A percentile compares a stretch with the other conserved stretches of the same genome.
phyloP scores from a whole-genome alignment of 1,140 invertebrate genomes.

The Drosophila tsacasi region DNA sequence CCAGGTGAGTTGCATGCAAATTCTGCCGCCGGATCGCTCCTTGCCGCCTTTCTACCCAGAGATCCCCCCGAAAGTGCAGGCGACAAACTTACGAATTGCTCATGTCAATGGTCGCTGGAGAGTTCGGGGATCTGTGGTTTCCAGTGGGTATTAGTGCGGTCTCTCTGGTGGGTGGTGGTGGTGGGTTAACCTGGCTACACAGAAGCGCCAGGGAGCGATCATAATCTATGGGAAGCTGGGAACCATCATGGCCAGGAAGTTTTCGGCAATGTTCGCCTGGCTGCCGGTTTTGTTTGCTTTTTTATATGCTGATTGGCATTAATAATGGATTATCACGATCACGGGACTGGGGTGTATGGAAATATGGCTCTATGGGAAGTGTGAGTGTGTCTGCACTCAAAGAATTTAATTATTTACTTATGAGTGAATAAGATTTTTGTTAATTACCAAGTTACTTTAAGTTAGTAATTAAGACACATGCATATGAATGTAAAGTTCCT shows the following conservation, averaged over 20 bases:
- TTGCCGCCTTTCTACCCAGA: background rate
- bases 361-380: slow-evolving; percentile 64
- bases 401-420: background rate
- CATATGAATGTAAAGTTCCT: background rate
- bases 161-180: slow-evolving; percentile 9
- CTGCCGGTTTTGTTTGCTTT: slow-evolving; percentile 41
- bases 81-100: slow-evolving; percentile 85
- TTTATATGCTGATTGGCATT: slow-evolving; percentile 85
- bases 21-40: slow-evolving; percentile 22
- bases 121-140: slow-evolving; percentile 13
- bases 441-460: too few species aligned
- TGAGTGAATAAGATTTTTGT: background rate
- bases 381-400: slow-evolving; percentile 34
- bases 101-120: slow-evolving; percentile 63
- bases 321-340: slow-evolving; percentile 85
- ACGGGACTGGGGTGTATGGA: slow-evolving; percentile 64
- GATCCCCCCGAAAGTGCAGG: slow-evolving; percentile 55
- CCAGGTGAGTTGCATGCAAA: slow-evolving; percentile 76
- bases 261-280: slow-evolving; percentile 46
- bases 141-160: background rate
- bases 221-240: slow-evolving; percentile 64
- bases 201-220: slow-evolving; percentile 74
- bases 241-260: slow-evolving; percentile 43
- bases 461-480: background rate
- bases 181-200: slow-evolving; percentile 16